phyloP scores from a whole-genome alignment of 1,140 invertebrate species.

The Helicoverpa zea region DNA sequence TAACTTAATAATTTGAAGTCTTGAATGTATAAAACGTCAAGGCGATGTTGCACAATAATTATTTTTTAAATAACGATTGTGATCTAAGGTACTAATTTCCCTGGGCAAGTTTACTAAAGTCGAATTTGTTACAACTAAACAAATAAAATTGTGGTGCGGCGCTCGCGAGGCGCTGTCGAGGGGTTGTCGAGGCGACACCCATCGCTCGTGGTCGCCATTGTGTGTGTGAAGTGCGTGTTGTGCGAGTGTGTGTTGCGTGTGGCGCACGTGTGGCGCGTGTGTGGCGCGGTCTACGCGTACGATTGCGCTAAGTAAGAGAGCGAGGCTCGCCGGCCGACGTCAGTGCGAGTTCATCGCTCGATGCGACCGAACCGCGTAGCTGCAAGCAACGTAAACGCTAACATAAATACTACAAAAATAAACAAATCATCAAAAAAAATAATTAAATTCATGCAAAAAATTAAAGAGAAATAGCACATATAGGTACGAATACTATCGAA shows the following conservation, averaged over 20 bases:
- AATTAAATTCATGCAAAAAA: conserved; percentile 26
- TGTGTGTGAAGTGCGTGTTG: not conserved
- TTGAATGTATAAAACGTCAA: too few species aligned
- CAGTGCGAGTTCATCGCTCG: conserved; percentile 55
- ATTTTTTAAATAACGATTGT: too few species aligned
- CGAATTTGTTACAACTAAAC: too few species aligned
- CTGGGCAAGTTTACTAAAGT: too few species aligned
- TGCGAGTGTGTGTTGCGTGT: not conserved
- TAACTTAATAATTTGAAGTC: too few species aligned
- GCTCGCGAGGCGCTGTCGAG: too few species aligned
- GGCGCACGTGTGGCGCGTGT: not conserved
- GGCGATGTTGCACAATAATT: too few species aligned
- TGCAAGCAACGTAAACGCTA: conserved; percentile 62
- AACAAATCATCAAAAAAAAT: conserved; percentile 24
- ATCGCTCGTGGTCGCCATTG: not conserved
- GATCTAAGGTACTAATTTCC: too few species aligned
- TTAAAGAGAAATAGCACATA: not conserved
- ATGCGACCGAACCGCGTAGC: conserved; percentile 50
- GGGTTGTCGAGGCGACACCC: too few species aligned
- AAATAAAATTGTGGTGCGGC: too few species aligned
- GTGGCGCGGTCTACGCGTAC: not conserved
- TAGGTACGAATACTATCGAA: not conserved
- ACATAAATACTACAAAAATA: conserved; percentile 52
- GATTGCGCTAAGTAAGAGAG: not conserved
- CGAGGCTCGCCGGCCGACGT: conserved; percentile 22